phyloP scores from a whole-genome alignment of 2,888 invertebrate species.

The Cerastis rubricosa region DNA sequence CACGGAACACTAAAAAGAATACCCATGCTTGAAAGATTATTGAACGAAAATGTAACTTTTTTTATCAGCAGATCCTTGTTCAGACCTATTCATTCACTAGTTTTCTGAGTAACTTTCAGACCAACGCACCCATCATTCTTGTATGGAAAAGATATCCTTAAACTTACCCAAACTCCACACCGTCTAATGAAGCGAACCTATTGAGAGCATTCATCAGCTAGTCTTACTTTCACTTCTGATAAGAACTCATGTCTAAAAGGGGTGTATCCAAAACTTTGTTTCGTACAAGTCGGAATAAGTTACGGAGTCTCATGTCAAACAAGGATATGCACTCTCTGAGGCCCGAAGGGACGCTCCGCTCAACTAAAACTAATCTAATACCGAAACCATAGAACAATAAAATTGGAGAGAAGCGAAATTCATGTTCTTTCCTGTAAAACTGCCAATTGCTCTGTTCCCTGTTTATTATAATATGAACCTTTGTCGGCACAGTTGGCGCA shows the following conservation, averaged over 20 bases:
- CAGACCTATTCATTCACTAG: too few relatives aligned
- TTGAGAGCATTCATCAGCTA: slow-evolving; percentile 55
- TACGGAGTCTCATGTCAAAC: slow-evolving; percentile 86
- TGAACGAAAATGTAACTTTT: neutral
- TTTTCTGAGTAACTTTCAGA: slow-evolving; percentile 1
- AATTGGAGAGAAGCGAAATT: slow-evolving; percentile 15
- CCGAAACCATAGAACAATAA: slow-evolving; percentile 41
- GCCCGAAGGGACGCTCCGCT: slow-evolving; percentile 72
- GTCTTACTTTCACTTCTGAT: slow-evolving; percentile 61
- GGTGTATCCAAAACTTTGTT: slow-evolving; percentile 75
- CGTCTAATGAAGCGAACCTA: slow-evolving; percentile 24
- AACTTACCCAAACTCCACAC: slow-evolving; percentile 10
- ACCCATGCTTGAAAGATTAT: neutral
- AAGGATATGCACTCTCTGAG: slow-evolving; percentile 87
- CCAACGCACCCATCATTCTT: neutral
- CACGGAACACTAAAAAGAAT: too few relatives aligned
- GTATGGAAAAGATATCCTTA: neutral
- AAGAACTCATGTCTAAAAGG: slow-evolving; percentile 70
- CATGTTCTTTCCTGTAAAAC: neutral
- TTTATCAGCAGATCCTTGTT: neutral
- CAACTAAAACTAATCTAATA: slow-evolving; percentile 85
- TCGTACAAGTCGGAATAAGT: slow-evolving; percentile 82
- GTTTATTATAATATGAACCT: too few relatives aligned
- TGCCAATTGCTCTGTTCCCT: too few relatives aligned
- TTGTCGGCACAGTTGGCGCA: too few relatives aligned